Percentiles rank a stretch among this genome's conserved stretches.
Conservation (phyloP, 2,113 vertebrate genomes). For the Corythornis cristatus region DNA sequence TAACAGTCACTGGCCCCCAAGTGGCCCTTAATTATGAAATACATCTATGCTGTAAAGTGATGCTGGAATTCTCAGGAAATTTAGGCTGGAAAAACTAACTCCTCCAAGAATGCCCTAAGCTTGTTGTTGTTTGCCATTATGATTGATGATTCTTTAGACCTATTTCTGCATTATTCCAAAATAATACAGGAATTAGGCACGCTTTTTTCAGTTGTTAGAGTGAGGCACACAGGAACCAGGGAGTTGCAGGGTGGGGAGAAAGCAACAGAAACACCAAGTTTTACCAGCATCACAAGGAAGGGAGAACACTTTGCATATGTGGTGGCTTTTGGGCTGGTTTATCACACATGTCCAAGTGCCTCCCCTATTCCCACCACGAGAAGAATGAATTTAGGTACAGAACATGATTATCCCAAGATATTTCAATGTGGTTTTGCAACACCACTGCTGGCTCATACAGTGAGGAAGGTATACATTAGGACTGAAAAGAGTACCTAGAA, state of each 20-base stretch:
- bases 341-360: not conserved
- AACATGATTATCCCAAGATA: not conserved
- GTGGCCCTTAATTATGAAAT: conserved; percentile 34
- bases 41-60: conserved; percentile 3
- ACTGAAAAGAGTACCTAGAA: not conserved
- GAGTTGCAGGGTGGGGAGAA: not conserved
- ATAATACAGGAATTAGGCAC: not conserved
- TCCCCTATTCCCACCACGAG: not conserved
- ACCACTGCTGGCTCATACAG: not conserved
- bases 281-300: not conserved
- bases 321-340: not conserved
- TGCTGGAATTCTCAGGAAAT: conserved; percentile 40
- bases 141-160: conserved; percentile 45
- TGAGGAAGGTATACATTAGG: not conserved
- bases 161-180: conserved; percentile 20
- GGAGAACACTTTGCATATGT: not conserved
- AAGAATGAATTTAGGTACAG: not conserved
- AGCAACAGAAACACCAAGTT: not conserved
- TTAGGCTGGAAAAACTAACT: conserved; percentile 42
- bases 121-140: conserved; percentile 1
- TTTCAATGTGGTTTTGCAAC: not conserved
- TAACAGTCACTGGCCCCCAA: not conserved
- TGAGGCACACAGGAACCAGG: not conserved
- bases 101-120: not conserved
- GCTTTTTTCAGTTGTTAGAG: not conserved